These are phyloP conservation scores for Zaprionus africanus DNA, from an alignment of 1,140 invertebrate genomes.

Conservation along the genomic window DNA sequence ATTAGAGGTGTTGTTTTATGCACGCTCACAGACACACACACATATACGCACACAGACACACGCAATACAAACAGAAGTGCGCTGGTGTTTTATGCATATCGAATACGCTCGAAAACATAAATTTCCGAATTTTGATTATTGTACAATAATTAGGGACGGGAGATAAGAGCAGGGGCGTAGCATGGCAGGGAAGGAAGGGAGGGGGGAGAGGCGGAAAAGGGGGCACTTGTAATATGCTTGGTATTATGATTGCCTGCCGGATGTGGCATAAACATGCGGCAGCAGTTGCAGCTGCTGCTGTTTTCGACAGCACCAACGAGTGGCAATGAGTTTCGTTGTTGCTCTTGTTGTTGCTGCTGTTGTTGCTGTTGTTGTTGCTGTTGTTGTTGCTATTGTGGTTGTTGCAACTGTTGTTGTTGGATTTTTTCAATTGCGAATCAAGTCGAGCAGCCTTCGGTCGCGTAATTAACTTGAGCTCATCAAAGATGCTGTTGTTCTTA, in stretches of 20 bases:
- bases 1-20: conserved; percentile 6
- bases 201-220: neutral
- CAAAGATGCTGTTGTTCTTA: neutral
- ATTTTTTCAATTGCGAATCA: conserved; percentile 2
- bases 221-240: neutral
- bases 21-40: neutral
- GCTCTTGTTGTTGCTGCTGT: neutral
- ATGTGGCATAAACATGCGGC: neutral
- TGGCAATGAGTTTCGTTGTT: neutral
- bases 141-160: neutral
- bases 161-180: neutral
- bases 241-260: neutral
- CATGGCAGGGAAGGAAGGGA: neutral
- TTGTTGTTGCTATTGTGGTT: no score
- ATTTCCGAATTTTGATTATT: conserved; percentile 7
- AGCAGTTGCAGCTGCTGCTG: neutral
- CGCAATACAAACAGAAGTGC: neutral
- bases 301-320: neutral
- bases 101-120: conserved; percentile 5
- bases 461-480: conserved; percentile 4
- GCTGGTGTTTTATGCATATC: conserved; percentile 7
- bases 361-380: no score
- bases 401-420: neutral
- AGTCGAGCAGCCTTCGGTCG: neutral
- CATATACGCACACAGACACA: neutral